phyloP scores from a whole-genome alignment of 2,797 vertebrate genomes.

The Danionella dracula region DNA sequence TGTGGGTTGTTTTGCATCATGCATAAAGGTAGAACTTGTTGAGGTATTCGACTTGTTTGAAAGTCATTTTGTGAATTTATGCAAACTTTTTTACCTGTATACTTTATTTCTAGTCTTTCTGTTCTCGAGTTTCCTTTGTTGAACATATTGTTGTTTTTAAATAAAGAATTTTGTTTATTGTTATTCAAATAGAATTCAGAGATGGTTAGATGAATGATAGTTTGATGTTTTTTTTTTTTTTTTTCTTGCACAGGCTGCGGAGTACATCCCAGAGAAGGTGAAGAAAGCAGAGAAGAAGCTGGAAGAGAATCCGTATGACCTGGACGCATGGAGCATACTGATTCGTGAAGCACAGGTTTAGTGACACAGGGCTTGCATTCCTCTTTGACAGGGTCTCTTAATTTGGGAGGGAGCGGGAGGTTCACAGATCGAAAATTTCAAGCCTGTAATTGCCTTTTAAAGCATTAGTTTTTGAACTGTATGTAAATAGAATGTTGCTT shows the following conservation, averaged over 20 bases:
- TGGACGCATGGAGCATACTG: conserved; percentile 99
- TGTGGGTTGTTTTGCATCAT: too few relatives aligned
- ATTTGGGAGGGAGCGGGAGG: conserved; percentile 46
- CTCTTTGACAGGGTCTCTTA: conserved; percentile 79
- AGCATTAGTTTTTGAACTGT: conserved; percentile 44
- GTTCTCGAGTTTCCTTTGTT: too few relatives aligned
- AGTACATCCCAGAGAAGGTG: conserved; percentile 99
- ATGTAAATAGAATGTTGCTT: conserved; percentile 88
- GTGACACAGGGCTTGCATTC: conserved; percentile 99
- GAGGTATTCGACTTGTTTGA: too few relatives aligned
- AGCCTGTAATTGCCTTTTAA: conserved; percentile 42
- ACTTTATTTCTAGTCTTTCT: too few relatives aligned
- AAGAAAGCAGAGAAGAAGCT: conserved; percentile 99
- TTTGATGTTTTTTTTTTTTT: neutral
- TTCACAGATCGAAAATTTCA: conserved; percentile 26
- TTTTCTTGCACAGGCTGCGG: conserved; percentile 70
- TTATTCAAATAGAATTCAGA: neutral
- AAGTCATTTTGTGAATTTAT: too few relatives aligned
- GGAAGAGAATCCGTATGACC: conserved; percentile 99
- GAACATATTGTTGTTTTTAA: too few relatives aligned
- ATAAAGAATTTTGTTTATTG: too few relatives aligned
- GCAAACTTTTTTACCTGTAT: too few relatives aligned
- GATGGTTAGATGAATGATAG: neutral
- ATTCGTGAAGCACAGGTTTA: conserved; percentile 99
- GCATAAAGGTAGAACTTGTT: too few relatives aligned